These are phyloP conservation scores for Anabas testudineus DNA, from an alignment of 2,797 vertebrate species.

Conservation along the genomic window DNA sequence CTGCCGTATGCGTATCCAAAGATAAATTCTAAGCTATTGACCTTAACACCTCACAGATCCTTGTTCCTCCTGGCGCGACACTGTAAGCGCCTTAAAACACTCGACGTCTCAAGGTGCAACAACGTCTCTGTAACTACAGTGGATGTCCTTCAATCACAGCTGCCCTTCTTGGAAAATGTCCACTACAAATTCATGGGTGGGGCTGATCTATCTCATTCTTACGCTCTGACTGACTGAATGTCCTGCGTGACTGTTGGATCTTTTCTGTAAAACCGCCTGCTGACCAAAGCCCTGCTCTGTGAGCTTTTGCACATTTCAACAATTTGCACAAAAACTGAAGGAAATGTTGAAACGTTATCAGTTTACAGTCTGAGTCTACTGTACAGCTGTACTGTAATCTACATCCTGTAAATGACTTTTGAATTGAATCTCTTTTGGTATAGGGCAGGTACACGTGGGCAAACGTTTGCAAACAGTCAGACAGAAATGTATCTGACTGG, in stretches of 20 bases:
- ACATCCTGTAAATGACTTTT: background rate
- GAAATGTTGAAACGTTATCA: background rate
- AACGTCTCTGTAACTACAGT: constrained; percentile 77
- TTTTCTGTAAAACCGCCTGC: background rate
- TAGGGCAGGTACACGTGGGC: background rate
- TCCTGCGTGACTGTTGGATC: background rate
- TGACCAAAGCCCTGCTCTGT: constrained; percentile 32
- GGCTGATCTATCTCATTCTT: constrained; percentile 73
- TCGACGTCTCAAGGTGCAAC: constrained; percentile 88
- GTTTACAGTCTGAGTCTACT: background rate
- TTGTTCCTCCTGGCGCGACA: constrained; percentile 79
- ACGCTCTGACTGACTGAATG: constrained; percentile 50
- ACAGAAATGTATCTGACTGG: background rate
- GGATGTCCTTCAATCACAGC: constrained; percentile 83
- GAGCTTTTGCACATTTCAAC: constrained; percentile 24
- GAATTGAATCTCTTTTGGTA: background rate
- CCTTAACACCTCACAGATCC: constrained; percentile 72
- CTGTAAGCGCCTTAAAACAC: constrained; percentile 83
- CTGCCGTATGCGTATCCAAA: accelerated
- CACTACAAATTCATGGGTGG: constrained; percentile 82
- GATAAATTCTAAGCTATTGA: background rate
- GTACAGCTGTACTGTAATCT: background rate
- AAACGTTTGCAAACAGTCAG: background rate
- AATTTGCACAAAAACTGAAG: constrained; percentile 30
- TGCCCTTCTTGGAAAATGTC: constrained; percentile 85